Conservation (phyloP, 2,113 vertebrate genomes). For the Otus sunia region DNA sequence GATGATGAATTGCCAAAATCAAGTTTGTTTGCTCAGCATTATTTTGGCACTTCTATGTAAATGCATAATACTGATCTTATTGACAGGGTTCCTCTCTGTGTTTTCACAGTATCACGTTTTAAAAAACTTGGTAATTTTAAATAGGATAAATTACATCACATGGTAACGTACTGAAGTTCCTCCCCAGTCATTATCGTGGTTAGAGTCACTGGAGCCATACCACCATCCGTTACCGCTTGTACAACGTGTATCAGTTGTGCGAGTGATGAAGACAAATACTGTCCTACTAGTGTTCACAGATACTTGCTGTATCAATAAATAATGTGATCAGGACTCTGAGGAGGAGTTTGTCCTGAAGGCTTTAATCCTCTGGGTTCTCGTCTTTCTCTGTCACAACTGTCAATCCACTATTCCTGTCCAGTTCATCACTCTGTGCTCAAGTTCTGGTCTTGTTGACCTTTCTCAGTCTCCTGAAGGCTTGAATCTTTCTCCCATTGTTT, state of each 20-base stretch:
- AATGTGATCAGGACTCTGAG: background rate
- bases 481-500: background rate
- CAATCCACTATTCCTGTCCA: background rate
- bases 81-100: background rate
- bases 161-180: background rate
- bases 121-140: background rate
- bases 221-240: background rate
- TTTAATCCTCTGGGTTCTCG: background rate
- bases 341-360: background rate
- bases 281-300: background rate
- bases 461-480: background rate
- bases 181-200: background rate
- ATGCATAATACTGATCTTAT: background rate
- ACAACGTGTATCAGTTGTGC: background rate
- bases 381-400: background rate
- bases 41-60: background rate
- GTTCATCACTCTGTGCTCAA: background rate
- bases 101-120: background rate
- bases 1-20: background rate
- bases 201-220: rapidly evolving
- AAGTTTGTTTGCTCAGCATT: background rate
- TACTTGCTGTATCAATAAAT: background rate
- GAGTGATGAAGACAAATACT: background rate
- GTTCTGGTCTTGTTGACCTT: background rate
- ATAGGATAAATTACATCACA: background rate